Base-by-base conservation (phyloP, 2,888 invertebrate species). In the Schizotus pectinicornis region DNA sequence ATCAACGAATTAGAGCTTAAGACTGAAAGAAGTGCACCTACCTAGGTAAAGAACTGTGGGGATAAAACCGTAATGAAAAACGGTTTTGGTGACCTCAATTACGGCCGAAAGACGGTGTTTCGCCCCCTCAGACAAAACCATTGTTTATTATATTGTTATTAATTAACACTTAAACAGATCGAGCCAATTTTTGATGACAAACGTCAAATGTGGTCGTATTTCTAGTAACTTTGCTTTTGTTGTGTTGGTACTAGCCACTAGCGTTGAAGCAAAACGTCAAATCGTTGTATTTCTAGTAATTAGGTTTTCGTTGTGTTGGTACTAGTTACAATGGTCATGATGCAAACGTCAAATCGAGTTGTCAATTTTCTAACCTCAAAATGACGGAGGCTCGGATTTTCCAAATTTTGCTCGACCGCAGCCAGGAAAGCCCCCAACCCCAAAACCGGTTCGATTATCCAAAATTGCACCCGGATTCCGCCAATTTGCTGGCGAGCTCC, bases 1-100 rank as follows among this genome's bases (percentile, higher is more conserved):
- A 9, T 79, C 76, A 39, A 45, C 38, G 12, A 52, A 6, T 64
- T 61, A 47, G 31, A 9, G 6, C 8, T 22, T 32, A 42, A 50
- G 7, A 12, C n/a, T 13, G 5, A 30, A 39, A 9, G 38, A 31
- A 30, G 22, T 33, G 3, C n/a, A 39, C 56, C 63, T 80, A 87
- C 89, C 89, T 77, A 89, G 77, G 77, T 87, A 89, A 9, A 89
- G 73, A 22, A 89, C 85, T 35, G 86, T 81, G 0, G 89, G 89
- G 57, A 89, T 85, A 64, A 89, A 89, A 38, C 87, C 88, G 83
- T 86, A 88, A 68, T 88, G 88, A 65, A 89, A 88, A 52, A 84
- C 79, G 1, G 84, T 84, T 77, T 87, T 87, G 7, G 82, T 81
- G 0, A 84, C 63, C 39, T 83, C 83, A 41, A 88, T 78, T 6